A percentile compares a stretch with the other conserved stretches of the same genome.
phyloP scores from a whole-genome alignment of 2,113 vertebrate genomes.

The Polyodon spathula region DNA sequence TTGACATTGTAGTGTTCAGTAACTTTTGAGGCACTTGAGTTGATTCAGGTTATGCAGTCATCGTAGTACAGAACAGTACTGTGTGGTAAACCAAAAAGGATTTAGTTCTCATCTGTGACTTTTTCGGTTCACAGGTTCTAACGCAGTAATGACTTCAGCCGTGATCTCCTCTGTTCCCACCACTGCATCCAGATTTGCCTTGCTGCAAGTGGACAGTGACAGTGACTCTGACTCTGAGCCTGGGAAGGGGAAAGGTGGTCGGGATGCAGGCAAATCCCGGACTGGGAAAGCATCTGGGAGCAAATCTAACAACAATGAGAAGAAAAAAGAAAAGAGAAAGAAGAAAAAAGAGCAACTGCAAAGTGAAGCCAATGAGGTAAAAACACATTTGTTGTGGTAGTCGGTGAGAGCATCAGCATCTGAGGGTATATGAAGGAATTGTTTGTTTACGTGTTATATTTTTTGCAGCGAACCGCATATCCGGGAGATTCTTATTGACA shows the following conservation, averaged over 20 bases:
- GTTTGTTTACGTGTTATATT: background rate
- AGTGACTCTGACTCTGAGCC: constrained; percentile 73
- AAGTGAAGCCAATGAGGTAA: constrained; percentile 81
- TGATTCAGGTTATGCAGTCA: too few relatives aligned
- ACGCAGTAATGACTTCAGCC: constrained; percentile 63
- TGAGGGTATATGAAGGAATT: background rate
- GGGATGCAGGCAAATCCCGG: constrained; percentile 54
- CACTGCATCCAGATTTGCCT: constrained; percentile 82
- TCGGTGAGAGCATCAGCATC: background rate
- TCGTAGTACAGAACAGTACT: too few relatives aligned
- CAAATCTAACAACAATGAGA: constrained; percentile 61
- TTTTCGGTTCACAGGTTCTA: constrained; percentile 11
- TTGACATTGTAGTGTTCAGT: too few relatives aligned
- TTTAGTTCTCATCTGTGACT: too few relatives aligned
- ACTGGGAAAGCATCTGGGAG: constrained; percentile 44
- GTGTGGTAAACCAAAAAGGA: too few relatives aligned
- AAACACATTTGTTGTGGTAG: too few relatives aligned
- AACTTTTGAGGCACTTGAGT: too few relatives aligned
- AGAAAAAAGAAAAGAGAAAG: constrained; percentile 81
- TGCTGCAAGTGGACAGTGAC: constrained; percentile 81
- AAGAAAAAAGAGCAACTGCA: constrained; percentile 79
- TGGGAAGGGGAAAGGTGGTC: constrained; percentile 58
- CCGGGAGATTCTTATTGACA: too few relatives aligned
- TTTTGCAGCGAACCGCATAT: too few relatives aligned
- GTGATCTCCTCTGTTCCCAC: constrained; percentile 75